These are phyloP conservation scores for Enteromius afrohamiltoni DNA, from an alignment of 2,797 vertebrate genomes.

Conservation along the genomic window DNA sequence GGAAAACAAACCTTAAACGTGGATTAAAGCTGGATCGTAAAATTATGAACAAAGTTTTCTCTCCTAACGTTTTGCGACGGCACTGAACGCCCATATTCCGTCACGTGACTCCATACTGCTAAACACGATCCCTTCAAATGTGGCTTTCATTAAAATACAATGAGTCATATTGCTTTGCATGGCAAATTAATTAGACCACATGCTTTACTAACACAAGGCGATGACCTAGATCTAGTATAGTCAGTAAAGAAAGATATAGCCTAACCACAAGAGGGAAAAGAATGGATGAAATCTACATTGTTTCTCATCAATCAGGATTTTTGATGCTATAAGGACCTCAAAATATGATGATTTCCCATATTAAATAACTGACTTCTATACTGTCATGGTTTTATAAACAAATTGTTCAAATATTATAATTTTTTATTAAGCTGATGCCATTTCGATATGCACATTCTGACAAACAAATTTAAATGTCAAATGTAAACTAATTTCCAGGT, in stretches of 20 bases:
- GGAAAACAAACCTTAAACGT: not conserved
- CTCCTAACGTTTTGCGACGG: not conserved
- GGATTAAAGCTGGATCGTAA: not conserved
- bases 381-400: not conserved
- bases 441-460: not conserved
- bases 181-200: conserved; percentile 6
- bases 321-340: not conserved
- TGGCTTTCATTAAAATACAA: conserved; percentile 8
- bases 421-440: not conserved
- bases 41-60: not conserved
- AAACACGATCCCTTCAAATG: not conserved
- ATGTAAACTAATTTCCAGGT: not conserved
- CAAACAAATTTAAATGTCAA: not conserved
- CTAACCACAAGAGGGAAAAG: not conserved
- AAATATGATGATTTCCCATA: not conserved
- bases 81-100: not conserved
- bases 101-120: conserved; percentile 1
- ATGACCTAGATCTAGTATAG: not conserved
- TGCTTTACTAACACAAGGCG: not conserved
- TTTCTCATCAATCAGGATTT: not conserved
- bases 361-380: not conserved
- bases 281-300: not conserved
- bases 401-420: not conserved
- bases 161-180: conserved; percentile 33
- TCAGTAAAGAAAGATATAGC: not conserved